Conservation (phyloP, 2,888 invertebrate genomes). For the Drosophila pegasa region DNA sequence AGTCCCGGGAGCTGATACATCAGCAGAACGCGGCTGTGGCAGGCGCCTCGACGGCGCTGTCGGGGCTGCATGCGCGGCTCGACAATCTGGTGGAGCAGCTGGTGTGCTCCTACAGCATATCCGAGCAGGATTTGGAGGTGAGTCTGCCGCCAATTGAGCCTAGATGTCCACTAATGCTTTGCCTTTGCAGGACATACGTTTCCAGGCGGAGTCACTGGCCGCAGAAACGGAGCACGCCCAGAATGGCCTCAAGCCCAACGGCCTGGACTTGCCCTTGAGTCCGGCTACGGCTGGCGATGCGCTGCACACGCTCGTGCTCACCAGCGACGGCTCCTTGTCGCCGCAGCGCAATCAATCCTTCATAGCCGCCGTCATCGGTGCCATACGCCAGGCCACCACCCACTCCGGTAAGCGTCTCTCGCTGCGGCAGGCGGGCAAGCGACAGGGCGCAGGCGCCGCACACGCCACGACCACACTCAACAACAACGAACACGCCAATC, state of each 20-base stretch:
- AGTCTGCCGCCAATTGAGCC: not conserved
- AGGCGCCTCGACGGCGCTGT: constrained; percentile 89
- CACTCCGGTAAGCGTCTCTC: constrained; percentile 83
- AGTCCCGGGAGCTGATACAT: constrained; percentile 88
- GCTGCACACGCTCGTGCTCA: constrained; percentile 64
- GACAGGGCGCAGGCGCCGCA: constrained; percentile 59
- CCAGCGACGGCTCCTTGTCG: constrained; percentile 85
- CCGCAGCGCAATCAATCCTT: constrained; percentile 89
- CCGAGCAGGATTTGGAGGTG: constrained; percentile 90
- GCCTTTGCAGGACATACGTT: constrained; percentile 88
- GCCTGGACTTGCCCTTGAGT: constrained; percentile 67
- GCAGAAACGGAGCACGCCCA: constrained; percentile 89
- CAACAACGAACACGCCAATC: constrained; percentile 38
- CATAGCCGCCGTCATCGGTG: constrained; percentile 90
- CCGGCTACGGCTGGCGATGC: constrained; percentile 45
- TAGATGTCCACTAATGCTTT: not conserved
- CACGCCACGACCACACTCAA: constrained; percentile 21
- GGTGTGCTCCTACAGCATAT: constrained; percentile 90
- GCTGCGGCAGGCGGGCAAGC: constrained; percentile 74
- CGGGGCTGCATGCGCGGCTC: constrained; percentile 89
- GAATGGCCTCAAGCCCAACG: constrained; percentile 85
- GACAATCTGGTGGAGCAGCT: constrained; percentile 90
- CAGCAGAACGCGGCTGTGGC: constrained; percentile 90
- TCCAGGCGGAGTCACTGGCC: constrained; percentile 90
- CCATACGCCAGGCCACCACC: constrained; percentile 87